These are phyloP conservation scores for Petrocephalus zakoni DNA, from an alignment of 2,113 vertebrate genomes.

Conservation along the genomic window DNA sequence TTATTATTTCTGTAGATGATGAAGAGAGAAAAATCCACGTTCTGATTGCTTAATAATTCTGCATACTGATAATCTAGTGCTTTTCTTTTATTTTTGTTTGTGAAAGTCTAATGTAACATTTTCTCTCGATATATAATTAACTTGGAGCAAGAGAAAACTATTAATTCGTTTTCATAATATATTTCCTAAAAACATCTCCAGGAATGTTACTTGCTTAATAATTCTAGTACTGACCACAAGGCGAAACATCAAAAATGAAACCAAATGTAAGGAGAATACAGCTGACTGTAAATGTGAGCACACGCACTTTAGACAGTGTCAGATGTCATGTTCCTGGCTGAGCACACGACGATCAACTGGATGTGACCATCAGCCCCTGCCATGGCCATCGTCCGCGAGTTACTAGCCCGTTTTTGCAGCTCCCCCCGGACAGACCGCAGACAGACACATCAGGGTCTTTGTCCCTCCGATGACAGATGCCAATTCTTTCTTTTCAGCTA, in stretches of 20 bases:
- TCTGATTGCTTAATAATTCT: too few species aligned
- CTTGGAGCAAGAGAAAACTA: too few species aligned
- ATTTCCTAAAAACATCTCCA: too few species aligned
- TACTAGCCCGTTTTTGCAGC: constrained; percentile 39
- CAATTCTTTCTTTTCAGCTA: neutral
- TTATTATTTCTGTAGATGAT: too few species aligned
- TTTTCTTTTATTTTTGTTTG: too few species aligned
- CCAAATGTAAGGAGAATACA: neutral
- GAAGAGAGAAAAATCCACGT: too few species aligned
- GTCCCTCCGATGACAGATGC: neutral
- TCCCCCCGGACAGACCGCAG: constrained; percentile 26
- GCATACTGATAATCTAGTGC: too few species aligned
- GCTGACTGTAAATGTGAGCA: neutral
- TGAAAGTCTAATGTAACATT: too few species aligned
- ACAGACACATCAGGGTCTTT: constrained; percentile 16
- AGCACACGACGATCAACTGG: neutral
- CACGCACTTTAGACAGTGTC: neutral
- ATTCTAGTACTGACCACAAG: neutral
- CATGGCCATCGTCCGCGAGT: constrained; percentile 24
- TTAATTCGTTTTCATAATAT: too few species aligned
- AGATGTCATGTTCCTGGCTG: constrained; percentile 15
- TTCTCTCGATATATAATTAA: too few species aligned
- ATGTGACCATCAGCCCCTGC: neutral
- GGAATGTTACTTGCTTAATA: too few species aligned
- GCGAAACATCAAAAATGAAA: neutral